These are phyloP conservation scores for Mamestra configurata DNA, from an alignment of 1,140 invertebrate genomes.

Conservation along the genomic window DNA sequence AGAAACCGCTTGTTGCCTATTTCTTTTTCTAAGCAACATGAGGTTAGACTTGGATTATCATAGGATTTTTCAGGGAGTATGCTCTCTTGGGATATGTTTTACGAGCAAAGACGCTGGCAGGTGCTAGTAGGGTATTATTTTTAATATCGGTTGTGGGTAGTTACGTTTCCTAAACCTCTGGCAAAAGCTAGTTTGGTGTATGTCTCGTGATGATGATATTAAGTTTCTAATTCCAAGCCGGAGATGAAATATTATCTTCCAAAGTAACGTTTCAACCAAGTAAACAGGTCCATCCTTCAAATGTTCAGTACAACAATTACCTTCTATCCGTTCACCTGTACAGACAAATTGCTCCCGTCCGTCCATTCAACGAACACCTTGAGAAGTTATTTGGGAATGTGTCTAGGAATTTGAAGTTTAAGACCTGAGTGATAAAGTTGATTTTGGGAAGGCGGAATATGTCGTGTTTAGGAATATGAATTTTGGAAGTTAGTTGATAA, in stretches of 20 bases:
- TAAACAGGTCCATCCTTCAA: slow-evolving; percentile 47
- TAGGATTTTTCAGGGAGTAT: too few relatives aligned
- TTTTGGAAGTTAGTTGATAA: neutral
- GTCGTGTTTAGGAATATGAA: neutral
- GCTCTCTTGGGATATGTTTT: too few relatives aligned
- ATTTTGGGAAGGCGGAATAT: neutral
- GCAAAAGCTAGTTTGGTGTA: too few relatives aligned
- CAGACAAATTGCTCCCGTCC: slow-evolving; percentile 58
- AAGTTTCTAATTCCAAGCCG: too few relatives aligned
- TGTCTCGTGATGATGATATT: neutral
- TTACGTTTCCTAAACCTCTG: too few relatives aligned
- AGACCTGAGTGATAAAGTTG: neutral
- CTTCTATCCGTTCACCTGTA: slow-evolving; percentile 47
- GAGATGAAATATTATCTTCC: neutral
- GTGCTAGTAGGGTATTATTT: too few relatives aligned
- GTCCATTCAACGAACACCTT: slow-evolving; percentile 34
- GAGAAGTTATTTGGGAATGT: neutral
- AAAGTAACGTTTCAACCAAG: neutral
- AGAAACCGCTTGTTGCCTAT: too few relatives aligned
- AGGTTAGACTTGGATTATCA: too few relatives aligned
- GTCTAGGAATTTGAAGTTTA: neutral
- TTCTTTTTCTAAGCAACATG: too few relatives aligned
- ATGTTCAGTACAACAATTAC: slow-evolving; percentile 45
- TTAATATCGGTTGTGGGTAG: too few relatives aligned
- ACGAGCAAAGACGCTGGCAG: too few relatives aligned